These are phyloP conservation scores for Periplaneta americana DNA, from an alignment of 1,140 invertebrate species.

Conservation along the genomic window DNA sequence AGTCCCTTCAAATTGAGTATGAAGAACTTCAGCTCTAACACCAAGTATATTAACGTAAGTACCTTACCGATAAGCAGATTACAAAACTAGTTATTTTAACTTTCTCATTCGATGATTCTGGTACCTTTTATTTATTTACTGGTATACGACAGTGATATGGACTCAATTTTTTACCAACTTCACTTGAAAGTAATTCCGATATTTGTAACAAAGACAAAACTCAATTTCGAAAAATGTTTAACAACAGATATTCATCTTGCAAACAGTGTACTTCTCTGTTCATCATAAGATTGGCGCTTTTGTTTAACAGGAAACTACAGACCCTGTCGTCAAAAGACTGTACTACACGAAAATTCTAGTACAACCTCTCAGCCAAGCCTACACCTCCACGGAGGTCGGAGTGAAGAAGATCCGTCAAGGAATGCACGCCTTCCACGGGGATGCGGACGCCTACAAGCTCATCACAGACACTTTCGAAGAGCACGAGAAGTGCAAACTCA, in stretches of 20 bases:
- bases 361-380: not conserved
- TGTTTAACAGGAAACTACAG: not conserved
- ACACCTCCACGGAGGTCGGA: not conserved
- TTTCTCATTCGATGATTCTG: too few relatives aligned
- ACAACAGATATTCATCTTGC: too few relatives aligned
- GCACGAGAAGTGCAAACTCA: constrained; percentile 57
- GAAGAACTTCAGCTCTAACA: constrained; percentile 54
- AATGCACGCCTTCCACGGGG: constrained; percentile 5
- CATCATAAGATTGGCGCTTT: too few relatives aligned
- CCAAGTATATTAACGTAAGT: constrained; percentile 53
- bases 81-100: too few relatives aligned
- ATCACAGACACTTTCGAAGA: constrained; percentile 56
- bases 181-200: too few relatives aligned
- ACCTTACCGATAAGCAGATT: too few relatives aligned
- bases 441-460: constrained; percentile 46
- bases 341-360: not conserved
- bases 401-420: not conserved
- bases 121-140: too few relatives aligned
- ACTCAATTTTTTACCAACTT: too few relatives aligned
- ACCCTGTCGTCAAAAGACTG: not conserved
- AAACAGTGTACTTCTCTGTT: too few relatives aligned
- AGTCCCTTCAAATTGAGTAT: constrained; percentile 53
- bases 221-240: too few relatives aligned
- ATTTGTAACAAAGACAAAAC: too few relatives aligned
- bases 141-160: too few relatives aligned